Evolutionary conservation across 2,113 vertebrate genomes (phyloP).

Genomic region (Stomatorhinus ivindoensis): DNA sequence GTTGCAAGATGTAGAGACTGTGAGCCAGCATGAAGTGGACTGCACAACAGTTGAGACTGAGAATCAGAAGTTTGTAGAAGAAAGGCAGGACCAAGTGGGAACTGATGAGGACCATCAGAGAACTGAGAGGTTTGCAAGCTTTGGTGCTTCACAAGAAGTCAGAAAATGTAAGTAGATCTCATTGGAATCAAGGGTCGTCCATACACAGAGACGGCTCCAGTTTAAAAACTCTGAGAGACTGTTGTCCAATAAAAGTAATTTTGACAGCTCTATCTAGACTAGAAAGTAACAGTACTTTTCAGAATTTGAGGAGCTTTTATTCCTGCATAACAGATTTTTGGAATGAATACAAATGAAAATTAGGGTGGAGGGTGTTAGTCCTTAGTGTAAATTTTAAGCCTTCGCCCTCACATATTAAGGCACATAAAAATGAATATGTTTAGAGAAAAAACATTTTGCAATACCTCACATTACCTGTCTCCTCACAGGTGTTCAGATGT

Average conservation of each 20-base stretch:
- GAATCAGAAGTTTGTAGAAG: not conserved
- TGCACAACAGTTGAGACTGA: not conserved
- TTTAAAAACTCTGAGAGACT: not conserved
- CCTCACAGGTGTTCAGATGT: conserved; percentile 3
- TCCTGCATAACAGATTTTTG: not conserved
- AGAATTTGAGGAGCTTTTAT: not conserved
- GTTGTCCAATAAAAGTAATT: not conserved
- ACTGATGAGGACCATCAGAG: not conserved
- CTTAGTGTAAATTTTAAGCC: not conserved
- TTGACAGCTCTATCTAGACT: not conserved
- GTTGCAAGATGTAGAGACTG: not conserved
- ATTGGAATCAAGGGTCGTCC: not conserved
- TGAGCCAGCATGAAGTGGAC: not conserved
- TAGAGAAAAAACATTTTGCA: not conserved
- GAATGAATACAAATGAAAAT: not conserved
- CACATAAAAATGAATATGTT: not conserved
- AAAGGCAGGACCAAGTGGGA: not conserved
- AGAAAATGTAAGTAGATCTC: conserved; percentile 31
- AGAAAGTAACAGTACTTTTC: not conserved
- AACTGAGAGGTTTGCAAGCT: not conserved
- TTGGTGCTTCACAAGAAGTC: not conserved
- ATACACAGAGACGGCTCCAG: not conserved
- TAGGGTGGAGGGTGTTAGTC: not conserved
- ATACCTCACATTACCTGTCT: not conserved
- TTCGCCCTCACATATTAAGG: not conserved